Evolutionary conservation across 2,888 invertebrate species (phyloP).

Genomic region (Acheta domesticus): DNA sequence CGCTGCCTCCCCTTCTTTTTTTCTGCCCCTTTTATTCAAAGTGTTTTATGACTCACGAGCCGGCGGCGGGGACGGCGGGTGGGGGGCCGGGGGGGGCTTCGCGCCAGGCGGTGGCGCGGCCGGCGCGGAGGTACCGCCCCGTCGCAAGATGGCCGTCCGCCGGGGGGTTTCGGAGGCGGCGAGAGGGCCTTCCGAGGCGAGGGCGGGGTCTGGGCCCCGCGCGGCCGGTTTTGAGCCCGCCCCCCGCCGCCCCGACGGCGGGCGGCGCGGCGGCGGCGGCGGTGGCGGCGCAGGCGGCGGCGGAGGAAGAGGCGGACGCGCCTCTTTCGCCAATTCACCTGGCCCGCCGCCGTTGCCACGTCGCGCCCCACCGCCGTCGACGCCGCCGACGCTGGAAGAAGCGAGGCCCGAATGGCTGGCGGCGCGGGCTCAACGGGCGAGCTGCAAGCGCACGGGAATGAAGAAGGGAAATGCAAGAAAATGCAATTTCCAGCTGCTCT

Average conservation of each 20-base stretch:
- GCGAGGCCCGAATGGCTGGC: too few species aligned
- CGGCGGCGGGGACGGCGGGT: neutral
- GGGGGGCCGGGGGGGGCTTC: neutral
- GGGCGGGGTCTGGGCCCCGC: neutral
- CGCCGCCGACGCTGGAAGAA: too few species aligned
- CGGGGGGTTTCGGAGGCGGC: neutral
- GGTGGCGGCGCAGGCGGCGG: neutral
- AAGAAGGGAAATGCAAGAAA: too few species aligned
- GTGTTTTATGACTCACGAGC: neutral
- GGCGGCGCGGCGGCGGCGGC: neutral
- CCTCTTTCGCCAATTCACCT: neutral
- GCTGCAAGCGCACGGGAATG: too few species aligned
- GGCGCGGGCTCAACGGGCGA: too few species aligned
- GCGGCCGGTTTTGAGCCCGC: neutral
- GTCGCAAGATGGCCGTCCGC: neutral
- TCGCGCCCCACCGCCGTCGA: neutral
- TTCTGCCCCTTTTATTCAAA: slow-evolving; percentile 3
- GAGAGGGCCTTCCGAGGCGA: neutral
- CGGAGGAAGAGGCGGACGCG: neutral
- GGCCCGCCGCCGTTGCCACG: neutral
- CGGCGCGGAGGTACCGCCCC: neutral
- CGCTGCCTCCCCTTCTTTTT: neutral
- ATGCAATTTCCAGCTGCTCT: too few species aligned
- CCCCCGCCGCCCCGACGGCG: neutral
- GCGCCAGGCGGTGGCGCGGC: neutral